Percentiles rank a stretch among this genome's conserved stretches.
Conservation (phyloP, 2,797 vertebrate species). For the Eptatretus atami region DNA sequence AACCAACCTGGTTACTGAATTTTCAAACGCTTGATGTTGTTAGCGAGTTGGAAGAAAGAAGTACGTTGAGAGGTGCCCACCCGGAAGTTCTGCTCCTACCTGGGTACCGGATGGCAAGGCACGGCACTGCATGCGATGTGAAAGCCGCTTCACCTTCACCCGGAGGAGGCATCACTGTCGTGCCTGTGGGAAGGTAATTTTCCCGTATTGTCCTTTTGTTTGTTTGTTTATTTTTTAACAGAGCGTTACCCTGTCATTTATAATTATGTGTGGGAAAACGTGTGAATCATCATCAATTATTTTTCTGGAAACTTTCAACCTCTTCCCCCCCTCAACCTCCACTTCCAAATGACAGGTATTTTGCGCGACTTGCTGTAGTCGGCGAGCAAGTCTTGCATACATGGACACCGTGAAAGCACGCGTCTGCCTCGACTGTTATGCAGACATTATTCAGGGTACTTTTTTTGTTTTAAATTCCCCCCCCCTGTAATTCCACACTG, state of each 20-base stretch:
- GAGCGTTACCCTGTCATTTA: too few species aligned
- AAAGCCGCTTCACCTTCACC: conserved; percentile 81
- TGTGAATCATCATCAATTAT: too few species aligned
- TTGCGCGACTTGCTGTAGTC: conserved; percentile 61
- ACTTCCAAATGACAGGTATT: conserved; percentile 32
- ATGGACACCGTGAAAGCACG: conserved; percentile 92
- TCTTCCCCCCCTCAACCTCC: too few species aligned
- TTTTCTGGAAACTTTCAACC: too few species aligned
- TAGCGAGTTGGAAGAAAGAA: neutral
- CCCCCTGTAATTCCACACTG: too few species aligned
- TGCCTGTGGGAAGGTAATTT: conserved; percentile 71
- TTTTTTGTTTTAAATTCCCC: too few species aligned
- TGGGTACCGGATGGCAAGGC: conserved; percentile 88
- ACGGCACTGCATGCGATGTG: conserved; percentile 82
- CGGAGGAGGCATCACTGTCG: conserved; percentile 88
- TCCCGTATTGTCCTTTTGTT: conserved; percentile 5
- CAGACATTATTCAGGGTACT: conserved; percentile 9
- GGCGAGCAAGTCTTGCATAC: conserved; percentile 56
- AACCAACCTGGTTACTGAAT: neutral
- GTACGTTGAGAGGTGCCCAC: neutral
- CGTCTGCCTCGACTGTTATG: conserved; percentile 78
- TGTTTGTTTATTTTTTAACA: neutral
- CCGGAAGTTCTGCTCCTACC: conserved; percentile 59
- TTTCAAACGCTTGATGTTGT: neutral
- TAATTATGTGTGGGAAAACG: too few species aligned